phyloP scores from a whole-genome alignment of 2,888 invertebrate genomes.

The Drymonia ruficornis region DNA sequence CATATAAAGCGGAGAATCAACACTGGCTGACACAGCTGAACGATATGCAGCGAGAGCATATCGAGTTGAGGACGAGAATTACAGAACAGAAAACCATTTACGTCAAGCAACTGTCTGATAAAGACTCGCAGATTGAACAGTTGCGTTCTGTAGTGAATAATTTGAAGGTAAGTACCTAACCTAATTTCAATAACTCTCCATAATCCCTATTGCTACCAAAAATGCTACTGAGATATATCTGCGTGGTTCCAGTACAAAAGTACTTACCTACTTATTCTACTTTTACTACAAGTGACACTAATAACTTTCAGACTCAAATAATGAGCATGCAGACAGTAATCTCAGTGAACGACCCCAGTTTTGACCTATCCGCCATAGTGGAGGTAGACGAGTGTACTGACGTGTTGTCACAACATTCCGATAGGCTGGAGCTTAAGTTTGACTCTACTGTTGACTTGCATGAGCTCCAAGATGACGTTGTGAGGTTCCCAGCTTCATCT shows the following conservation, averaged over 20 bases:
- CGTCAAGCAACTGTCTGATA: slow-evolving; percentile 70
- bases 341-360: slow-evolving; percentile 75
- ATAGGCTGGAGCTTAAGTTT: slow-evolving; percentile 71
- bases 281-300: neutral
- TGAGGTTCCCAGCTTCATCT: slow-evolving; percentile 62
- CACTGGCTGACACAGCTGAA: slow-evolving; percentile 86
- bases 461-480: slow-evolving; percentile 63
- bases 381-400: slow-evolving; percentile 77
- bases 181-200: too few species aligned
- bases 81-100: slow-evolving; percentile 72
- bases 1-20: slow-evolving; percentile 86
- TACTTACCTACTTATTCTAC: neutral
- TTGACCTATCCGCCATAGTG: slow-evolving; percentile 77
- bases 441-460: slow-evolving; percentile 67
- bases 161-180: slow-evolving; percentile 59
- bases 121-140: slow-evolving; percentile 75
- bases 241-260: too few species aligned
- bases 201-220: too few species aligned
- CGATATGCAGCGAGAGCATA: slow-evolving; percentile 79
- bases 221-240: too few species aligned
- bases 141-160: slow-evolving; percentile 69
- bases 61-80: slow-evolving; percentile 77
- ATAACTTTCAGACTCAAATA: slow-evolving; percentile 67
- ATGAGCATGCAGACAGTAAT: slow-evolving; percentile 78
- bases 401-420: slow-evolving; percentile 61